Evolutionary conservation across 2,113 vertebrate species (phyloP).

Genomic region (Callaeas wilsoni): DNA sequence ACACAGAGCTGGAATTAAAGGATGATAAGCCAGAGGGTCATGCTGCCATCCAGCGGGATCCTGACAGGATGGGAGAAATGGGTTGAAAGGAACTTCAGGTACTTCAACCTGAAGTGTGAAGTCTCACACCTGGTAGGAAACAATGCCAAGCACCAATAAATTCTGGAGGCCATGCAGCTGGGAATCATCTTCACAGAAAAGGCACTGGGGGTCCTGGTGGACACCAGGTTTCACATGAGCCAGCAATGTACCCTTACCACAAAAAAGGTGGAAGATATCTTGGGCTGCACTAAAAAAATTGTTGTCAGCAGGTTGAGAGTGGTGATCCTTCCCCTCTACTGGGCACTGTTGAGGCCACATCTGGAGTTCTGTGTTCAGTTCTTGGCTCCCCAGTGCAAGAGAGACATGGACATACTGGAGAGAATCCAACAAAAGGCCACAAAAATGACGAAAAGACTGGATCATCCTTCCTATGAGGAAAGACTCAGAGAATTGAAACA

Average conservation of each 20-base stretch:
- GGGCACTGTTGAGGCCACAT: background rate
- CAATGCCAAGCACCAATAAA: background rate
- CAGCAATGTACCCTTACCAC: background rate
- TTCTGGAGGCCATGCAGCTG: background rate
- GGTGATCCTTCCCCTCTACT: background rate
- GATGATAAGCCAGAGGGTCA: background rate
- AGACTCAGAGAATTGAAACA: background rate
- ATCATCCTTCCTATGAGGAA: background rate
- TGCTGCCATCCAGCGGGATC: background rate
- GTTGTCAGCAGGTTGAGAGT: background rate
- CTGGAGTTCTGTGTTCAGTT: background rate
- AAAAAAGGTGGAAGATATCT: background rate
- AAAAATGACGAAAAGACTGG: background rate
- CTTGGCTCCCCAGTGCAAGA: background rate
- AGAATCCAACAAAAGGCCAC: background rate
- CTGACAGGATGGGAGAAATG: background rate
- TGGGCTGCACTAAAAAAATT: background rate
- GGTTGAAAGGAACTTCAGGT: background rate
- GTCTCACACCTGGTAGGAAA: background rate
- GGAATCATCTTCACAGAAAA: background rate
- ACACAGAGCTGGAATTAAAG: background rate
- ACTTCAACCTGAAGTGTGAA: background rate
- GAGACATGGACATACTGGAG: background rate
- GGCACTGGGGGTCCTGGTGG: fast-evolving
- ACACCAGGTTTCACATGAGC: background rate